Conservation (phyloP, 2,888 invertebrate genomes). For the Bugula neritina region DNA sequence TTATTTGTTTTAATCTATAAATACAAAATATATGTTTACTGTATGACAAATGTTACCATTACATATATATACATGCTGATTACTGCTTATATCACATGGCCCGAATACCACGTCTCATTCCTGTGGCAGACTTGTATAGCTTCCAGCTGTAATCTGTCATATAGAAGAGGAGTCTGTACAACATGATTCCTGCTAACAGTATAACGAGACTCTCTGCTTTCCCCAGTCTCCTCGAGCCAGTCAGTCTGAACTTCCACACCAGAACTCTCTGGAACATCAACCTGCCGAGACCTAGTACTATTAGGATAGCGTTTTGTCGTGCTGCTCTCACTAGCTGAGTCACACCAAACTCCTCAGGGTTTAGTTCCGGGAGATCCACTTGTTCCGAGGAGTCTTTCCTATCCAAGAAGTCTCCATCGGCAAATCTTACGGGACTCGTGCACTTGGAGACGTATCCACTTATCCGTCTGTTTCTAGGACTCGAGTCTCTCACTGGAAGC, state of each 20-base stretch:
- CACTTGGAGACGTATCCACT: slow-evolving; percentile 10
- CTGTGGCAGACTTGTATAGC: not conserved
- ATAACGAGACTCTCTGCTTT: not conserved
- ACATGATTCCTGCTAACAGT: not conserved
- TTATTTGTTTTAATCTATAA: too few relatives aligned
- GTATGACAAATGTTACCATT: too few relatives aligned
- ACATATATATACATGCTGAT: too few relatives aligned
- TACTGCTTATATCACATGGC: not conserved
- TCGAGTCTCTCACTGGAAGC: not conserved
- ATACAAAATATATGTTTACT: too few relatives aligned
- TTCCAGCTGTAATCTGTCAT: not conserved
- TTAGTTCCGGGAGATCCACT: not conserved
- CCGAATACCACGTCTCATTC: not conserved
- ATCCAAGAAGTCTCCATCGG: not conserved
- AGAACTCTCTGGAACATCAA: not conserved
- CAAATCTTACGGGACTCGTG: not conserved
- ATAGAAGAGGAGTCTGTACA: not conserved
- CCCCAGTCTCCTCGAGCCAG: not conserved
- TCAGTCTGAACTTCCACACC: slow-evolving; percentile 4
- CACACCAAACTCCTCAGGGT: not conserved
- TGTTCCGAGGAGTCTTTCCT: not conserved
- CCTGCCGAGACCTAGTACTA: not conserved
- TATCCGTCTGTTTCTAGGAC: not conserved
- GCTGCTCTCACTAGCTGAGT: not conserved
- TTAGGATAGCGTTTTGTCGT: not conserved